Evolutionary conservation across 2,888 invertebrate species (phyloP), one percentile per base, ranked within the genome.

Genomic region (Mylabris sibirica): DNA sequence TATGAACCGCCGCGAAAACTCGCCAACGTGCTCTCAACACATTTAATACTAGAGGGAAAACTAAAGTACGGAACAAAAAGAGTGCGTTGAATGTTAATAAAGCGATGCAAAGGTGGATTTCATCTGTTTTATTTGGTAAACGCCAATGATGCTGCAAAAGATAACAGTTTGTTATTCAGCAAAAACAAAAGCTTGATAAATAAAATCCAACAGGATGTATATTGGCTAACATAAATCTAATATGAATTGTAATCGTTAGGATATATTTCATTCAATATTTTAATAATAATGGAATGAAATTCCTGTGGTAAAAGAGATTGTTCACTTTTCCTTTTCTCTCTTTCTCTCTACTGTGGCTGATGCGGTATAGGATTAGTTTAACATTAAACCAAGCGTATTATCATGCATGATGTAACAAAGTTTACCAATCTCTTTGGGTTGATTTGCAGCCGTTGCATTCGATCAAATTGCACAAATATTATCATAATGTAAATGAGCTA

Each of bases 211-310:
- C n/a, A 44, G 44, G 44, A 44, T 6, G 17, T 17, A 17, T n/a
- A 17, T 44, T 44, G 44, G 44, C 44, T 44, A 44, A 44, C 12
- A 17, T 44, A n/a, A 44, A 44, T n/a, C 44, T 44, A n/a, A 44
- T 44, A 17, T 44, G 44, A 44, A 44, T 44, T 44, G 17, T 44
- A 44, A 44, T 44, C 44, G 59, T 34, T 44, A 24, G 17, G 34
- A 38, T 60, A 64, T 66, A 69, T 69, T 66, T 69, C 66, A 63
- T 70, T 70, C 64, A 60, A 59, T 63, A 64, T 70, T 70, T 70
- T 70, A 67, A 67, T 67, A 70, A 70, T 65, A 65, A 65, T 35
- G 60, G 26, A 14, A 59, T 30, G 26, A 59, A 68, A 68, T 65
- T 60, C 60, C 38, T 12, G 20, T 3, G 14, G 2, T 12, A 17